Percentiles rank a stretch among this genome's conserved stretches.
Conservation (phyloP, 1,140 invertebrate species). For the Spodoptera litura region DNA sequence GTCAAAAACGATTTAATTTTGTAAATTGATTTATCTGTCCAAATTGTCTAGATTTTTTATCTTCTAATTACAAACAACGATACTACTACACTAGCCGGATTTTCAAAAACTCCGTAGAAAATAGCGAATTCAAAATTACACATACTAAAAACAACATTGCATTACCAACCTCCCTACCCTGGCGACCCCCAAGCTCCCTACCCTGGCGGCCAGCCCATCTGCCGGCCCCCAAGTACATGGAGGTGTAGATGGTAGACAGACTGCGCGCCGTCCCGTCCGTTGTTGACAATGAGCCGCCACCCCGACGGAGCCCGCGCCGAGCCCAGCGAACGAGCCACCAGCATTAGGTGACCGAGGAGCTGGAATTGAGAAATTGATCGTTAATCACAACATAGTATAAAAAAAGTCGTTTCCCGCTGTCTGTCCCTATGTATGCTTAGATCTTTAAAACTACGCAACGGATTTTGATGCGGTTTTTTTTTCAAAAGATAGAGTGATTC, state of each 20-base stretch:
- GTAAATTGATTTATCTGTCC: no score
- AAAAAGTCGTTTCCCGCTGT: no score
- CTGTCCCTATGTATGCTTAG: no score
- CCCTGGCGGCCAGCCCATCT: conserved; percentile 94
- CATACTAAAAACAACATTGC: neutral
- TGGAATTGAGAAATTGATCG: conserved; percentile 61
- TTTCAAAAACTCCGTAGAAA: no score
- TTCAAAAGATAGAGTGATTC: no score
- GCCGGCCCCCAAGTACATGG: conserved; percentile 92
- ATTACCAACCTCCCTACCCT: conserved; percentile 88
- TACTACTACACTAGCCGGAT: no score
- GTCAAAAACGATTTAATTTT: no score
- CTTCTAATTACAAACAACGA: no score
- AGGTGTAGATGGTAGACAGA: conserved; percentile 92
- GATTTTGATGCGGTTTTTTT: neutral
- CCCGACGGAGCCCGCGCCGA: conserved; percentile 83
- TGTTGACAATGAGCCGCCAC: conserved; percentile 90
- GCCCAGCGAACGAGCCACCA: conserved; percentile 87
- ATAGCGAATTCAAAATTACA: no score
- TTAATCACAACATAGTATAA: no score
- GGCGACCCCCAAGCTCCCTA: conserved; percentile 89
- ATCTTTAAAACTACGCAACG: no score
- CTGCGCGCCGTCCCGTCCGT: conserved; percentile 90
- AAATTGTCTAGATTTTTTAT: no score
- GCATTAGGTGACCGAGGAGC: conserved; percentile 88